These are phyloP conservation scores for Meteorus cinctellus DNA, from an alignment of 2,888 invertebrate species.

Conservation along the genomic window DNA sequence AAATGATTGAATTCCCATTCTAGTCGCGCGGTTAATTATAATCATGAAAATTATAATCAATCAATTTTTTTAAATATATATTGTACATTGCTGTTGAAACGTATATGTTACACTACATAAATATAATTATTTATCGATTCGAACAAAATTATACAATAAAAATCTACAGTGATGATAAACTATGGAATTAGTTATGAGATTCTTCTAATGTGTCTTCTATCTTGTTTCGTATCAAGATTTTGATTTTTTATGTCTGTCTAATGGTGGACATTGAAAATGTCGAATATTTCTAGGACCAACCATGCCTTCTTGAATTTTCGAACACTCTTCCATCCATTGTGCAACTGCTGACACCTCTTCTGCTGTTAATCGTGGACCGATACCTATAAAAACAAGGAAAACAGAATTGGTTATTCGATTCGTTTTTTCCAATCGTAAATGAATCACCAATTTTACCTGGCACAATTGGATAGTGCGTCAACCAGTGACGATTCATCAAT, in stretches of 20 bases:
- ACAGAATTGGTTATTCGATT: background rate
- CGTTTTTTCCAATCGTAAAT: background rate
- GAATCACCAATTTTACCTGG: conserved; percentile 59
- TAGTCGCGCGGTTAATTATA: background rate
- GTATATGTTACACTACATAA: conserved; percentile 27
- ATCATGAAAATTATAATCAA: background rate
- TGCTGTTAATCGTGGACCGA: conserved; percentile 64
- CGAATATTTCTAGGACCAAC: conserved; percentile 83
- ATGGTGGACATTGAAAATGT: conserved; percentile 81
- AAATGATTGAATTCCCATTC: background rate
- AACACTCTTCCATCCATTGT: conserved; percentile 71
- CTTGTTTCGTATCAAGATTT: conserved; percentile 33
- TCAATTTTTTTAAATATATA: conserved; percentile 32
- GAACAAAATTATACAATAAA: conserved; percentile 48
- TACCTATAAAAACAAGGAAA: conserved; percentile 57
- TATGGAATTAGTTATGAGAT: conserved; percentile 13
- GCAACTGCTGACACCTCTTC: conserved; percentile 66
- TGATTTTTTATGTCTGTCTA: conserved; percentile 72
- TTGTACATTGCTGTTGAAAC: conserved; percentile 48
- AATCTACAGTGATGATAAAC: conserved; percentile 40
- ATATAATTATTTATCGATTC: conserved; percentile 5
- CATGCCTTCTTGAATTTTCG: conserved; percentile 78
- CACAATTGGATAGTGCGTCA: conserved; percentile 61
- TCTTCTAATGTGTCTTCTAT: background rate
- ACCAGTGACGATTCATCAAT: conserved; percentile 40